Evolutionary conservation across 2,888 invertebrate species (phyloP).

Genomic region (Sarcophaga rosellei): DNA sequence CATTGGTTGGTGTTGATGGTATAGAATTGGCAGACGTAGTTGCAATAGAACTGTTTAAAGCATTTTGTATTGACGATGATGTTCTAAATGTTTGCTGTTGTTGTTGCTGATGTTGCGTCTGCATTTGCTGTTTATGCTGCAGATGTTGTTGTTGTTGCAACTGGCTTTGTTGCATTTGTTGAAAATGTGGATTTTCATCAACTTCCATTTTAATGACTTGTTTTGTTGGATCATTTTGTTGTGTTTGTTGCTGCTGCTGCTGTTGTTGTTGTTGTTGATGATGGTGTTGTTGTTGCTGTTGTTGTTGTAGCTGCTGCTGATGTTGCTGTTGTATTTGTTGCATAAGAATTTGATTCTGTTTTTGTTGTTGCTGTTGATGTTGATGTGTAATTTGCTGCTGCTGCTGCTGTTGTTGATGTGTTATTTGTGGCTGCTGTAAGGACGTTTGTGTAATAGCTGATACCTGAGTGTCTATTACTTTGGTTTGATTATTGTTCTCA

Average conservation of each 20-base stretch:
- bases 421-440: conserved; percentile 25
- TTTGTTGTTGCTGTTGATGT: conserved; percentile 36
- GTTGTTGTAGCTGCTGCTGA: conserved; percentile 36
- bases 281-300: conserved; percentile 34
- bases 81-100: conserved; percentile 37
- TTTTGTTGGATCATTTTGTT: conserved; percentile 22
- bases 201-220: conserved; percentile 45
- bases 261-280: conserved; percentile 47
- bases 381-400: conserved; percentile 18
- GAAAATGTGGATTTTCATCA: conserved; percentile 28
- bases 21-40: conserved; percentile 51
- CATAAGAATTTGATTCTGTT: conserved; percentile 44
- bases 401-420: conserved; percentile 25
- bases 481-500: conserved; percentile 58
- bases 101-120: conserved; percentile 26
- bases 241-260: conserved; percentile 38
- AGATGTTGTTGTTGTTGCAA: conserved; percentile 29
- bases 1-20: conserved; percentile 46
- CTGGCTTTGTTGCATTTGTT: conserved; percentile 41
- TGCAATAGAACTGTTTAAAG: conserved; percentile 38
- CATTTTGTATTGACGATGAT: conserved; percentile 35
- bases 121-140: conserved; percentile 2
- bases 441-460: conserved; percentile 13
- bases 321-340: conserved; percentile 57
- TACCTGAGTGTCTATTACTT: conserved; percentile 47